Evolutionary conservation across 2,113 vertebrate species (phyloP), one percentile per base, ranked within the genome.

Genomic region (Todiramphus saurophagus): DNA sequence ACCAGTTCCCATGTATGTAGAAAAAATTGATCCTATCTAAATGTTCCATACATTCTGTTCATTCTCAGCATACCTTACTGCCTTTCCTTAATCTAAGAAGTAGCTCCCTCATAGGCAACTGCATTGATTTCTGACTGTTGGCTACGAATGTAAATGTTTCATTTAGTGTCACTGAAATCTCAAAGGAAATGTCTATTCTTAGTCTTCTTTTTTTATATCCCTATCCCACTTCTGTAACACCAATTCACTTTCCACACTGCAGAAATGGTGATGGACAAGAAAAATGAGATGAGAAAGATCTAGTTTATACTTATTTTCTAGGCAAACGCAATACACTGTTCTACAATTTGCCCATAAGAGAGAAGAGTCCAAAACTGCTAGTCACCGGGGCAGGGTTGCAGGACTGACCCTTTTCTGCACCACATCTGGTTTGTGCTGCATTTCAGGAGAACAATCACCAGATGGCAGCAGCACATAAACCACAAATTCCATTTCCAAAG

Each of bases 381-480:
- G 19, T 46, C 16, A 1, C 15, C 20, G 44, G 30, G 5, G 1
- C 39, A 48, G 64, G n/a, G 41, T 37, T n/a, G 35, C 12, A 7
- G 21, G 25, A 2, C 18, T 21, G 39, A 27, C 15, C 23, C n/a
- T 7, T 18, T 8, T 10, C 41, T 5, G 4, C 3, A 5, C 23
- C 17, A 0, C 2, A 0, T 6, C 39, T 31, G 43, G 3, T 13
- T 59, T 41, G 19, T 53, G 78, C 48, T 62, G 82, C 90, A 70
- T 23, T 92, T 96, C 43, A 56, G 55, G 8, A 30, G 15, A 96
- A 76, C 1, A 13, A 9, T 19, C 97, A 97, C 89, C 89, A 98
- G 98, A 96, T 97, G 97, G 97, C 97, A 98, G 98, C 94, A 98
- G 95, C 59, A 86, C 79, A 97, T 44, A 96, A 96, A 96, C 46